These are phyloP conservation scores for Tetrapedia diversipes DNA, from an alignment of 2,888 invertebrate genomes.

Conservation along the genomic window DNA sequence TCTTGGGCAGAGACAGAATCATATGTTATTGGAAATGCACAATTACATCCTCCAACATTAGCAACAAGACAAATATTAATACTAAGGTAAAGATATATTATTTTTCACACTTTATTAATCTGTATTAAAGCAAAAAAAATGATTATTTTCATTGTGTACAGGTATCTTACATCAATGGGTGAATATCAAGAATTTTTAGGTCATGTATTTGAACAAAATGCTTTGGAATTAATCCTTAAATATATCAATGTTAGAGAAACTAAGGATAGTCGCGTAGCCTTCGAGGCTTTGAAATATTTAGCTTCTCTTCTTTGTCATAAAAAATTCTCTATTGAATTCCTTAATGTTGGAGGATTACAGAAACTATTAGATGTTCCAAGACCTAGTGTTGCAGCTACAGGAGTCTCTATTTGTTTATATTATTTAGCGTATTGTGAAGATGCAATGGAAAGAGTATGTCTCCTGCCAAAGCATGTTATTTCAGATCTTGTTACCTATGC, in stretches of 20 bases:
- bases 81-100: slow-evolving; percentile 84
- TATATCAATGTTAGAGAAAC: slow-evolving; percentile 95
- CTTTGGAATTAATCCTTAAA: slow-evolving; percentile 93
- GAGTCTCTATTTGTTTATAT: slow-evolving; percentile 97
- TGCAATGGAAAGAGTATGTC: slow-evolving; percentile 97
- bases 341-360: slow-evolving; percentile 93
- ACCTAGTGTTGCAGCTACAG: slow-evolving; percentile 97
- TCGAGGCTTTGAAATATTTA: slow-evolving; percentile 97
- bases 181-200: slow-evolving; percentile 98
- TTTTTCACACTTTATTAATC: background rate
- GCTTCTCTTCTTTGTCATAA: slow-evolving; percentile 98
- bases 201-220: slow-evolving; percentile 96
- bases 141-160: slow-evolving; percentile 2
- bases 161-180: slow-evolving; percentile 97
- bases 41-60: slow-evolving; percentile 94
- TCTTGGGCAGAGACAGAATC: slow-evolving; percentile 96
- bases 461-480: slow-evolving; percentile 91
- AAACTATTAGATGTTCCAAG: slow-evolving; percentile 94
- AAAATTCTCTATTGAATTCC: slow-evolving; percentile 98
- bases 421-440: slow-evolving; percentile 98
- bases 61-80: slow-evolving; percentile 97
- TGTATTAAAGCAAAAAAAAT: background rate
- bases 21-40: slow-evolving; percentile 94
- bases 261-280: slow-evolving; percentile 95
- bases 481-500: slow-evolving; percentile 94